Conservation (phyloP, 1,140 invertebrate genomes). For the Papilio dardanus region DNA sequence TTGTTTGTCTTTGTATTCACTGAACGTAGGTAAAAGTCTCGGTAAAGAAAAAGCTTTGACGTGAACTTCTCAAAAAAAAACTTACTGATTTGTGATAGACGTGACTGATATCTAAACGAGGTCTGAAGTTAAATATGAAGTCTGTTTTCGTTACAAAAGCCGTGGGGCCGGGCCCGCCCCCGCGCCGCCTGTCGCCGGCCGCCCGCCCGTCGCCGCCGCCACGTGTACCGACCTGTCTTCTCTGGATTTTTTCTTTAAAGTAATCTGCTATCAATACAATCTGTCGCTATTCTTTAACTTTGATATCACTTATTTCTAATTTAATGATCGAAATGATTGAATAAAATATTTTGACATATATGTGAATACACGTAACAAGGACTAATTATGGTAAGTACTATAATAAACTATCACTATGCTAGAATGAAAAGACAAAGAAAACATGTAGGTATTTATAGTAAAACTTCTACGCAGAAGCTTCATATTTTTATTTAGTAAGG, state of each 20-base stretch:
- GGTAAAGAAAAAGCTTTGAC: neutral
- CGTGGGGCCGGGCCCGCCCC: slow-evolving; percentile 52
- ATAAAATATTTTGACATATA: too few relatives aligned
- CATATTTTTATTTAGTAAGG: neutral
- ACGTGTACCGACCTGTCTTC: slow-evolving; percentile 42
- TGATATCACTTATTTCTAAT: neutral
- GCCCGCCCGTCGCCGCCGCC: slow-evolving; percentile 55
- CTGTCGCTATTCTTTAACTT: neutral
- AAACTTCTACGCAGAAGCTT: neutral
- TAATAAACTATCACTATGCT: too few relatives aligned
- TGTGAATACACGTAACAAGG: too few relatives aligned
- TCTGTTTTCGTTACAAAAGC: slow-evolving; percentile 42
- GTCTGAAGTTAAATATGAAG: slow-evolving; percentile 46
- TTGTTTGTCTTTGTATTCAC: neutral
- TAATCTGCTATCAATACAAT: slow-evolving; percentile 33
- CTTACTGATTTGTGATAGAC: neutral
- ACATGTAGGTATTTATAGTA: neutral
- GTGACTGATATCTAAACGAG: slow-evolving; percentile 36
- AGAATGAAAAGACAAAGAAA: neutral
- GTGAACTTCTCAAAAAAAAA: neutral
- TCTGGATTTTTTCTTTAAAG: slow-evolving; percentile 43
- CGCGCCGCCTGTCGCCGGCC: slow-evolving; percentile 52
- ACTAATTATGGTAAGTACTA: too few relatives aligned
- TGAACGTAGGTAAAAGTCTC: neutral
- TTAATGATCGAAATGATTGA: neutral